phyloP scores from a whole-genome alignment of 2,797 vertebrate genomes.

The Helarctos malayanus region DNA sequence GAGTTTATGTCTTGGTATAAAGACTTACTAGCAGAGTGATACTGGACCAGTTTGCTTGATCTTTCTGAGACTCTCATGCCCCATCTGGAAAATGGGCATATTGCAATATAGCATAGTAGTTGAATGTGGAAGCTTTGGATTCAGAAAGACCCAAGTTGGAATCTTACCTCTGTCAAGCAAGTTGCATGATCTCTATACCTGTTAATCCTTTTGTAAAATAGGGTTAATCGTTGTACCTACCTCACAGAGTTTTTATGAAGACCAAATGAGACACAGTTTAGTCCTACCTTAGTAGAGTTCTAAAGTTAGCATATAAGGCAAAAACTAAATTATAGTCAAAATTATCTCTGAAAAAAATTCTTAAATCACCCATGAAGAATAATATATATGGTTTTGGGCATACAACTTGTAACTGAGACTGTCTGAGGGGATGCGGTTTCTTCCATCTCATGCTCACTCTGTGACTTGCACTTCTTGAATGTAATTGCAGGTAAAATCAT shows the following conservation, averaged over 20 bases:
- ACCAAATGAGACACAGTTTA: slow-evolving; percentile 19
- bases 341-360: slow-evolving; percentile 8
- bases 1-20: slow-evolving; percentile 47
- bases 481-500: slow-evolving; percentile 24
- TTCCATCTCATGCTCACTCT: neutral
- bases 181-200: neutral
- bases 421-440: neutral
- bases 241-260: slow-evolving; percentile 14
- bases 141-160: slow-evolving; percentile 38
- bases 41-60: neutral
- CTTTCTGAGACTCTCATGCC: slow-evolving; percentile 27
- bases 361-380: neutral
- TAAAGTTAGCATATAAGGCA: slow-evolving; percentile 40
- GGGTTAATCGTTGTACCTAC: neutral
- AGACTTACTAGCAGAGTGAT: slow-evolving; percentile 8
- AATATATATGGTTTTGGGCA: slow-evolving; percentile 14
- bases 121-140: slow-evolving; percentile 32
- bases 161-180: slow-evolving; percentile 40
- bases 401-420: slow-evolving; percentile 40
- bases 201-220: slow-evolving; percentile 50
- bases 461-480: slow-evolving; percentile 37
- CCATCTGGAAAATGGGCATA: slow-evolving; percentile 28
- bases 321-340: slow-evolving; percentile 64
- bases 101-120: neutral
- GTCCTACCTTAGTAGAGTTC: neutral